Conservation (phyloP, 2,113 vertebrate genomes). For the Catharus bicknelli region DNA sequence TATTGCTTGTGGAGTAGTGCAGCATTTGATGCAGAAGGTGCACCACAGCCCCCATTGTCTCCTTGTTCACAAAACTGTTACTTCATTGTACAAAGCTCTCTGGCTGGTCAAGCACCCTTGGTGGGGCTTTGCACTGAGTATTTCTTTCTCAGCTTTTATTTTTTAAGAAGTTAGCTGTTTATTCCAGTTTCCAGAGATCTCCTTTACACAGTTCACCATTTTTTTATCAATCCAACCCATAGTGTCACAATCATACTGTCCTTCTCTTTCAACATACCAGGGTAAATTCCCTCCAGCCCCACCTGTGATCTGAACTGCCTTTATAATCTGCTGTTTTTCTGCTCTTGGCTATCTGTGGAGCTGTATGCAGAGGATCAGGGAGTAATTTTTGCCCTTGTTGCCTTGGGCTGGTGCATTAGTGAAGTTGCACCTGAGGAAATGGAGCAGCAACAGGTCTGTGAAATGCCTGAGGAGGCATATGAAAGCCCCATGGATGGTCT, state of each 20-base stretch:
- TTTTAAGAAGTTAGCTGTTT: neutral
- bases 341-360: neutral
- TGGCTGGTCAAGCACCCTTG: neutral
- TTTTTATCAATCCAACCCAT: neutral
- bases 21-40: neutral
- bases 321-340: neutral
- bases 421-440: neutral
- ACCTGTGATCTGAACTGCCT: neutral
- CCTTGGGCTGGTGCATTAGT: neutral
- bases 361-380: neutral
- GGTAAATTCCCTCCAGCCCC: neutral
- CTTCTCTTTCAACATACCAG: neutral
- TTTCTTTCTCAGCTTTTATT: neutral
- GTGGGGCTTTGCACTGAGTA: neutral
- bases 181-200: neutral
- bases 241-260: neutral
- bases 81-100: neutral
- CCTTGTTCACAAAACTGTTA: neutral
- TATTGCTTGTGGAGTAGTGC: neutral
- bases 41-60: accelerated
- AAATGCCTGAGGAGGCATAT: neutral
- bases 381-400: neutral
- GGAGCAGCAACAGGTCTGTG: accelerated
- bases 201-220: accelerated
- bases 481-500: neutral